These are phyloP conservation scores for Merops nubicus DNA, from an alignment of 2,113 vertebrate species.

Conservation along the genomic window DNA sequence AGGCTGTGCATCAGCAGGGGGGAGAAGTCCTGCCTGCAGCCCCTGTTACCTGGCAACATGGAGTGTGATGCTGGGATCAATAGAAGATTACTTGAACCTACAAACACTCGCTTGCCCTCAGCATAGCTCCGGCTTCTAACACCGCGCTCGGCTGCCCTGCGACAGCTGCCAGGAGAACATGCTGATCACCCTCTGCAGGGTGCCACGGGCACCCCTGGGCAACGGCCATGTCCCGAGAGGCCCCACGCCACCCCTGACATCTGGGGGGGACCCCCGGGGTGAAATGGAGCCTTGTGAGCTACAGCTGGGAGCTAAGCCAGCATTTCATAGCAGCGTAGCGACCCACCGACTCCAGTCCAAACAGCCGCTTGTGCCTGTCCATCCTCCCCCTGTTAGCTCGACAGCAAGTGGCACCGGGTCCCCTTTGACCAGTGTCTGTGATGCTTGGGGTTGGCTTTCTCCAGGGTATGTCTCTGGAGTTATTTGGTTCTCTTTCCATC, in stretches of 20 bases:
- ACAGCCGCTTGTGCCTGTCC: not conserved
- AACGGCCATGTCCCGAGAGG: fast-evolving
- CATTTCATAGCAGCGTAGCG: fast-evolving
- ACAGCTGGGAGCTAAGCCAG: not conserved
- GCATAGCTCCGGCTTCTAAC: fast-evolving
- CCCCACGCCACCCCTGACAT: fast-evolving
- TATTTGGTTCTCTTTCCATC: not conserved
- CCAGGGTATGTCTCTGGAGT: not conserved
- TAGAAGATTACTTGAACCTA: not conserved
- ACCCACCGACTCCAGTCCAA: not conserved
- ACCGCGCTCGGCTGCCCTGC: fast-evolving
- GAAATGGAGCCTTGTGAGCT: not conserved
- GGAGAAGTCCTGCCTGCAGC: not conserved
- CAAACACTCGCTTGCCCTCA: not conserved
- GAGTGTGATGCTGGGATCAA: fast-evolving
- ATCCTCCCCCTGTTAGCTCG: fast-evolving
- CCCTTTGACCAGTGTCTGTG: not conserved
- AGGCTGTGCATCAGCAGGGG: not conserved
- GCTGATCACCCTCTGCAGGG: fast-evolving
- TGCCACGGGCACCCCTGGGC: not conserved
- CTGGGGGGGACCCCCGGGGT: not conserved
- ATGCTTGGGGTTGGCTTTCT: not conserved
- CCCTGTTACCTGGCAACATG: not conserved
- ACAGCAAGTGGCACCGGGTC: not conserved
- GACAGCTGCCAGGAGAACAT: not conserved